These are phyloP conservation scores for Phylloscopus trochiloides DNA, from an alignment of 2,113 vertebrate genomes.

Conservation along the genomic window DNA sequence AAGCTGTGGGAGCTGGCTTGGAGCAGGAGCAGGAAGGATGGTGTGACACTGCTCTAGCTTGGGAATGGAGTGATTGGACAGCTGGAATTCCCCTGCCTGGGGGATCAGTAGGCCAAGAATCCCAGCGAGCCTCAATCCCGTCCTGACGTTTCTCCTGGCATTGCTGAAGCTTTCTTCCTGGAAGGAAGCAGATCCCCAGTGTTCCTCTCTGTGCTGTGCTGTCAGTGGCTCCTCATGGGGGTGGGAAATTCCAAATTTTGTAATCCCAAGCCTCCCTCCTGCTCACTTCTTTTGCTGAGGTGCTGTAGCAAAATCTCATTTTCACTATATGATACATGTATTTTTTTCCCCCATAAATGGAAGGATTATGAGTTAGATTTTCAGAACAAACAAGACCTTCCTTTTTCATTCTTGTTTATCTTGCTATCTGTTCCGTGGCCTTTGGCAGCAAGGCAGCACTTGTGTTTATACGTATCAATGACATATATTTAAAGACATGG, in stretches of 20 bases:
- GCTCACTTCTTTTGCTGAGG: not conserved
- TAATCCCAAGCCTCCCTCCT: not conserved
- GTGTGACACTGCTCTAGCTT: not conserved
- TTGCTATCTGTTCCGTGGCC: not conserved
- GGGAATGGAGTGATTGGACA: not conserved
- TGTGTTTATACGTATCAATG: not conserved
- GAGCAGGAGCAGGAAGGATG: not conserved
- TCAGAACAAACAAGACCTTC: slow-evolving; percentile 9
- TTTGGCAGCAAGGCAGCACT: not conserved
- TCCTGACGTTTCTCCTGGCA: not conserved
- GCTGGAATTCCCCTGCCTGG: not conserved
- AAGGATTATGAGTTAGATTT: not conserved
- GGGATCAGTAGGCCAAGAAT: not conserved
- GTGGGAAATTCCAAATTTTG: not conserved
- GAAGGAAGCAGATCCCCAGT: not conserved
- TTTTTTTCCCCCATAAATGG: not conserved
- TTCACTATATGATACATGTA: not conserved
- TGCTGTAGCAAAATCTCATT: not conserved
- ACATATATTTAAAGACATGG: not conserved
- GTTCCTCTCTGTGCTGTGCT: not conserved
- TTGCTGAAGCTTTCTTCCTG: not conserved
- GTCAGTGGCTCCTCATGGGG: not conserved
- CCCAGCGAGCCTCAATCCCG: not conserved
- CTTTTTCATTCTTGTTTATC: slow-evolving; percentile 21
- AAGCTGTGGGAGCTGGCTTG: not conserved